phyloP scores from a whole-genome alignment of 2,113 vertebrate species.

The Gallinago undulata region DNA sequence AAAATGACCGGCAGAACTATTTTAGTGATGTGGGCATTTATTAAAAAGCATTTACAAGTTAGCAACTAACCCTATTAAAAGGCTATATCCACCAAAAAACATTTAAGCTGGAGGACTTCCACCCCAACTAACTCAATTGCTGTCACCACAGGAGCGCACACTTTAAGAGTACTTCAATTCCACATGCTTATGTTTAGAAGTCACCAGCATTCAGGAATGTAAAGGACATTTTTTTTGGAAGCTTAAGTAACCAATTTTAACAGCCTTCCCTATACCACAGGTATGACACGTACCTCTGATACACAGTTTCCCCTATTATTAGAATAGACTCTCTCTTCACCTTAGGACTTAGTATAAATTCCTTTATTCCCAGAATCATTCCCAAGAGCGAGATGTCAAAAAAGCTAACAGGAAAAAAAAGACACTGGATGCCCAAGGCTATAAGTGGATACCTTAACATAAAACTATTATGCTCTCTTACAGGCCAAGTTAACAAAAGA shows the following conservation, averaged over 20 bases:
- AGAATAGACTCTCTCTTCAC: background rate
- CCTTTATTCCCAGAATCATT: constrained; percentile 55
- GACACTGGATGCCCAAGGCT: constrained; percentile 58
- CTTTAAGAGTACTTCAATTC: background rate
- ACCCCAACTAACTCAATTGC: background rate
- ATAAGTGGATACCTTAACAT: constrained; percentile 44
- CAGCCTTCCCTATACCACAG: background rate
- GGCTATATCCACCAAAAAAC: background rate
- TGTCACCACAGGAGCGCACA: background rate
- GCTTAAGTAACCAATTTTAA: background rate
- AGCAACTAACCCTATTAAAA: background rate
- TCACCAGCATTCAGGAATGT: background rate
- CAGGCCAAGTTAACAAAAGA: constrained; percentile 61
- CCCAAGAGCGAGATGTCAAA: constrained; percentile 40
- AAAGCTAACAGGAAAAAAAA: background rate
- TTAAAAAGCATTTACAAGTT: background rate
- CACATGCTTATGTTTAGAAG: background rate
- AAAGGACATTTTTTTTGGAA: background rate
- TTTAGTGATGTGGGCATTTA: background rate
- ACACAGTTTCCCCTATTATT: background rate
- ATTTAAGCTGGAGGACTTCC: background rate
- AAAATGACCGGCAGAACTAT: background rate
- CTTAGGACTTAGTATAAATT: background rate
- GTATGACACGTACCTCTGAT: background rate
- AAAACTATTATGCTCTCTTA: background rate